Evolutionary conservation across 1,140 invertebrate species (phyloP).

Genomic region (Oreohelix idahoensis): DNA sequence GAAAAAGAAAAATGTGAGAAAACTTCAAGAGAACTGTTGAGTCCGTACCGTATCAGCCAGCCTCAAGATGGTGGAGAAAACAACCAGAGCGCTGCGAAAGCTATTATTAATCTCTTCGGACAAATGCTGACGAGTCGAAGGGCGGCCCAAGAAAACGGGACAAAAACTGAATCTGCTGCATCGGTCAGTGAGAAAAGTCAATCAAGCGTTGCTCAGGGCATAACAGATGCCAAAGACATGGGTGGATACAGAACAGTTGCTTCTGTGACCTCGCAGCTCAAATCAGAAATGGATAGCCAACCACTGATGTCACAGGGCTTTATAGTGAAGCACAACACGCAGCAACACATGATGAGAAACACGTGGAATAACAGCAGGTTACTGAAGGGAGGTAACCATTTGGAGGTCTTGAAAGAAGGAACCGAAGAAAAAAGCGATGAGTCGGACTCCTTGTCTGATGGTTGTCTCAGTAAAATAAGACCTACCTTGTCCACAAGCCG

Average conservation of each 20-base stretch:
- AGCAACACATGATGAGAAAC: not conserved
- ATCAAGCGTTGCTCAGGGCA: not conserved
- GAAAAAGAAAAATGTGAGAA: not conserved
- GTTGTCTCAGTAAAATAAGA: not conserved
- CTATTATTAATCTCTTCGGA: not conserved
- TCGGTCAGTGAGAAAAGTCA: not conserved
- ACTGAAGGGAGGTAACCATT: not conserved
- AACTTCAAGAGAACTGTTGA: not conserved
- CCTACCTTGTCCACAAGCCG: not conserved
- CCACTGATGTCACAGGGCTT: not conserved
- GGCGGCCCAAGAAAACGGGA: not conserved
- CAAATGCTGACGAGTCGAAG: not conserved
- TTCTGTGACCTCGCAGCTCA: not conserved
- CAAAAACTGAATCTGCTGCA: not conserved
- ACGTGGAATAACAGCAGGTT: not conserved
- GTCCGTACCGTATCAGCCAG: not conserved
- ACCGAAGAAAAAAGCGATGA: not conserved
- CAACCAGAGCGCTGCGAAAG: not conserved
- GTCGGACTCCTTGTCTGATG: not conserved
- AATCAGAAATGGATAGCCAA: not conserved
- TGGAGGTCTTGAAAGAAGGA: not conserved
- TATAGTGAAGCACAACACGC: not conserved
- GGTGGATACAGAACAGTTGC: not conserved
- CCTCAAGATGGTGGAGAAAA: not conserved
- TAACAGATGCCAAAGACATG: not conserved